These are phyloP conservation scores for Nestor notabilis DNA, from an alignment of 2,113 vertebrate genomes.

Conservation along the genomic window DNA sequence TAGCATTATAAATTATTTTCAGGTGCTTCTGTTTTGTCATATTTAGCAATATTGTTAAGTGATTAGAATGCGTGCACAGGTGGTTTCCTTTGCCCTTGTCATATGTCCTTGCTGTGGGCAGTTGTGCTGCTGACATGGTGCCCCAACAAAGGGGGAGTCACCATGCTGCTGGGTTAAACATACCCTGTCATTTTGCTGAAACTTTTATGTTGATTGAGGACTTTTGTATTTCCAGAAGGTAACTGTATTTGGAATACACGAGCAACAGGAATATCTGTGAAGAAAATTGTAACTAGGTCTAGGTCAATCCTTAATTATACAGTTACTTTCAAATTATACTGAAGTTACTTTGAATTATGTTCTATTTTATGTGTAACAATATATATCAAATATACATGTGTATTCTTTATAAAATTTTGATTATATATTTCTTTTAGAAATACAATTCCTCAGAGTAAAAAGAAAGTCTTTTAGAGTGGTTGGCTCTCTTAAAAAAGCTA, in stretches of 20 bases:
- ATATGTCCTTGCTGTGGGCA: background rate
- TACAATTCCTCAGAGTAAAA: background rate
- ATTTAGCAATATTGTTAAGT: background rate
- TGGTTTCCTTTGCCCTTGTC: background rate
- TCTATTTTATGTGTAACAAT: background rate
- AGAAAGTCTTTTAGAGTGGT: background rate
- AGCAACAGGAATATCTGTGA: background rate
- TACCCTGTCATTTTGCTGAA: background rate
- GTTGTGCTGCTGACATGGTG: background rate
- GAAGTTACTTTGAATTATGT: background rate
- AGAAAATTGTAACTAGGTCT: background rate
- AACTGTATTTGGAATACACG: background rate
- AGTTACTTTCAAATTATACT: background rate
- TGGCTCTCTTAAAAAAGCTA: background rate
- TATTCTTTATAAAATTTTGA: background rate
- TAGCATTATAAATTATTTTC: background rate
- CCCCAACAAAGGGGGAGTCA: background rate
- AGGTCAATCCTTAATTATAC: background rate
- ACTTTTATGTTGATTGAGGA: background rate
- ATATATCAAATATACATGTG: background rate
- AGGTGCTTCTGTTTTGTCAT: background rate
- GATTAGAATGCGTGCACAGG: background rate
- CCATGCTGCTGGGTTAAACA: background rate
- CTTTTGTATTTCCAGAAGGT: background rate
- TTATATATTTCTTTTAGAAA: background rate